Percentiles rank a stretch among this genome's conserved stretches.
These are phyloP conservation scores for Isichthys henryi DNA, from an alignment of 2,113 vertebrate genomes.

Conservation along the genomic window DNA sequence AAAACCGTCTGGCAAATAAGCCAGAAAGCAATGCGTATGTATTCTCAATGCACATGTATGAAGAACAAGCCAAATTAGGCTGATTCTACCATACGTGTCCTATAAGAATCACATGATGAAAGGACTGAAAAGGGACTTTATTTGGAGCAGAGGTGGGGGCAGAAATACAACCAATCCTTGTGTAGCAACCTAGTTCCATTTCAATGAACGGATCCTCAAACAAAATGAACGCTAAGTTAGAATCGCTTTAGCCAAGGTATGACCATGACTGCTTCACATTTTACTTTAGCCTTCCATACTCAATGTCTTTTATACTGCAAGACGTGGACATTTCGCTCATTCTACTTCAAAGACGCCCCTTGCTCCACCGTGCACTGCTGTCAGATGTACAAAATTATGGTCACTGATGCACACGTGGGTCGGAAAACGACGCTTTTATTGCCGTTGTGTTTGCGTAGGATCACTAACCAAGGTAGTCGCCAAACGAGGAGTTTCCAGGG, in stretches of 20 bases:
- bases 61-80: not conserved
- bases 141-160: not conserved
- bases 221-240: not conserved
- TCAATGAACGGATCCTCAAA: not conserved
- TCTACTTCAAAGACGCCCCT: not conserved
- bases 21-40: not conserved
- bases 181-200: not conserved
- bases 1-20: not conserved
- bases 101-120: not conserved
- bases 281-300: not conserved
- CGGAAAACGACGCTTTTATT: not conserved
- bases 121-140: not conserved
- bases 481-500: not conserved
- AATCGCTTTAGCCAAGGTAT: not conserved
- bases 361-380: not conserved
- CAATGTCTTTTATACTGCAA: not conserved
- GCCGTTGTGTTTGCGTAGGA: not conserved
- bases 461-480: not conserved
- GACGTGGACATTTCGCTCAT: not conserved
- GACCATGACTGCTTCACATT: not conserved
- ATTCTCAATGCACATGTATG: not conserved
- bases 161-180: not conserved
- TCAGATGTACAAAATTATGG: not conserved
- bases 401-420: not conserved
- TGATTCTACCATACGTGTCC: not conserved